Evolutionary conservation across 2,888 invertebrate species (phyloP).

Genomic region (Piscicola geometra): DNA sequence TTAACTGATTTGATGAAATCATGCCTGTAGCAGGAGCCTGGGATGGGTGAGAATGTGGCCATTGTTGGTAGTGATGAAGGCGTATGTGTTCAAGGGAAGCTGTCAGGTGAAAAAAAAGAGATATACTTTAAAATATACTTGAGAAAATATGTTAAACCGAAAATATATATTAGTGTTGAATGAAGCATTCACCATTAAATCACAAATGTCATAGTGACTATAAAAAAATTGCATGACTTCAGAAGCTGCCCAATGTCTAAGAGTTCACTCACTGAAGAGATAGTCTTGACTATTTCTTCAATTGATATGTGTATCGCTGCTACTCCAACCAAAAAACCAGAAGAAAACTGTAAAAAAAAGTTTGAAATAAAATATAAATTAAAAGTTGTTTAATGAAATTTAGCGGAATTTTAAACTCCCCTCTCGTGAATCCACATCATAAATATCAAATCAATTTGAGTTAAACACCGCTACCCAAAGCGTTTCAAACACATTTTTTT

Average conservation of each 20-base stretch:
- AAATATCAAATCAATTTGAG: no score
- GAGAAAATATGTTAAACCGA: no score
- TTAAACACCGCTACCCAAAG: no score
- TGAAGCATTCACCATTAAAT: conserved; percentile 18
- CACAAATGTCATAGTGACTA: neutral
- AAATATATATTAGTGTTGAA: no score
- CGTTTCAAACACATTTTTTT: no score
- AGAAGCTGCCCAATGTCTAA: no score
- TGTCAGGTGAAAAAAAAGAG: conserved; percentile 54
- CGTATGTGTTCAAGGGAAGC: conserved; percentile 91
- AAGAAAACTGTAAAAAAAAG: neutral
- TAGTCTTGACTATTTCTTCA: conserved; percentile 15
- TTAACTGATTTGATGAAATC: no score
- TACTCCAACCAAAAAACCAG: neutral
- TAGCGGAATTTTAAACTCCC: no score
- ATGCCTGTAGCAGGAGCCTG: conserved; percentile 85
- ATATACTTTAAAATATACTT: neutral
- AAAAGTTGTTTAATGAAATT: no score
- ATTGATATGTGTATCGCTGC: conserved; percentile 16
- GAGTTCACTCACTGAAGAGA: neutral
- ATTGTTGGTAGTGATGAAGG: conserved; percentile 92
- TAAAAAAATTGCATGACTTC: no score
- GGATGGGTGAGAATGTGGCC: conserved; percentile 92
- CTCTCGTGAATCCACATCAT: no score
- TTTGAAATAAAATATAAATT: no score